Base-by-base conservation (phyloP, 1,140 invertebrate genomes). In the Drepana arcuata region DNA sequence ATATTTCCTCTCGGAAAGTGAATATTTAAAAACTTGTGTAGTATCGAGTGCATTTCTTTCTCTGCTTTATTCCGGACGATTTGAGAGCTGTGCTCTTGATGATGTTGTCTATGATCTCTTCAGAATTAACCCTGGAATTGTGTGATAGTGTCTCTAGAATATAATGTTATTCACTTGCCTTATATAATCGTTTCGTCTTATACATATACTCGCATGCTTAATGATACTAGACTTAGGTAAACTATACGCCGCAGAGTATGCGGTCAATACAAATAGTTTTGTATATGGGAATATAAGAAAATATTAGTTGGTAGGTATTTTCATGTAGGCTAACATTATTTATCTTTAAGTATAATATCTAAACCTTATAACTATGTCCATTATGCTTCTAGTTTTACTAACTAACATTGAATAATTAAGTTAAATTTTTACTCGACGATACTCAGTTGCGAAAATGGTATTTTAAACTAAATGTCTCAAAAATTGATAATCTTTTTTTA, bases 131-230 rank as follows among this genome's bases (percentile, higher is more conserved):
- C 18, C 4, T 9, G 4, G 18, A 21, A 9, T 21, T 21, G 48
- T 55, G 41, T 50, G 43, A 58, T 53, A 52, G 41, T 43, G 34
- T 41, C 9, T 14, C 35, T 49, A 50, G 36, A 36, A 47, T 34
- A 41, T 31, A 41, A 52, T 54, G 37, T 43, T 62, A 58, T 55
- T 56, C 56, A 62, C 60, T 67, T 64, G 66, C 66, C 63, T 70
- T 67, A 61, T 58, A 45, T 51, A 52, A 52, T 37, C 48, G 45
- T 47, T 41, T 55, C 45, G 34, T 65, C 47, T 54, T 48, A 34
- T 67, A 58, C 50, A 32, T 64, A 56, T 70, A 67, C 60, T 70
- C 57, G 66, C 63, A 60, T 64, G 52, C 32, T 58, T 47, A 43
- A 47, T 33, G 37, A 48, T 29, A 34, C 7, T 24, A n/a, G n/a